These are phyloP conservation scores for Triops longicaudatus DNA, from an alignment of 1,140 invertebrate species.

Conservation along the genomic window DNA sequence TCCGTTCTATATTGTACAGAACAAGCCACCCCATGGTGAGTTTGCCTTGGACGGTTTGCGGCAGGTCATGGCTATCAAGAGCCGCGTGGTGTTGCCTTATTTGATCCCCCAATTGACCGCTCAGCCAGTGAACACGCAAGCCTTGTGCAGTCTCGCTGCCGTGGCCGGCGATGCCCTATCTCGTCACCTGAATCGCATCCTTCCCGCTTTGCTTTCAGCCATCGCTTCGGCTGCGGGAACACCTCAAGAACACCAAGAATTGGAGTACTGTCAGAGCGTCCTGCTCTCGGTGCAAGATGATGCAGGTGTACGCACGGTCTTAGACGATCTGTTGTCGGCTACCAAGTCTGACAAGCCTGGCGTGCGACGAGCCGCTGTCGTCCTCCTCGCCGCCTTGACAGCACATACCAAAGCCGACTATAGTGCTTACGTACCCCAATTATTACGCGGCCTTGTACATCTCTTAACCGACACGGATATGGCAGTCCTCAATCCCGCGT, in stretches of 20 bases:
- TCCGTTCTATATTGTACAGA: slow-evolving; percentile 41
- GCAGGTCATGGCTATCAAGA: slow-evolving; percentile 95
- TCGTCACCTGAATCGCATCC: slow-evolving; percentile 78
- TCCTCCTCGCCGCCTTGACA: slow-evolving; percentile 82
- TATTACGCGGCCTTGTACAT: slow-evolving; percentile 76
- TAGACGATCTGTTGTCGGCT: slow-evolving; percentile 81
- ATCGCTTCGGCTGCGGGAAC: slow-evolving; percentile 59
- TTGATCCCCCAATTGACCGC: slow-evolving; percentile 87
- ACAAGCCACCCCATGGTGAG: slow-evolving; percentile 67
- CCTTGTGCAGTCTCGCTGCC: slow-evolving; percentile 80
- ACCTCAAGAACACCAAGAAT: slow-evolving; percentile 55
- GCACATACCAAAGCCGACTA: slow-evolving; percentile 78
- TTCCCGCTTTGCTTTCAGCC: slow-evolving; percentile 78
- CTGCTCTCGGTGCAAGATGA: slow-evolving; percentile 83
- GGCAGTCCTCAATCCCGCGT: slow-evolving; percentile 71
- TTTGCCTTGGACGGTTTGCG: slow-evolving; percentile 85
- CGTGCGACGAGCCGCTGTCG: slow-evolving; percentile 65
- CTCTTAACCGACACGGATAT: slow-evolving; percentile 72
- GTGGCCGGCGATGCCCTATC: slow-evolving; percentile 89
- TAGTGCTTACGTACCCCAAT: slow-evolving; percentile 72
- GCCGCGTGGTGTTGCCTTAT: slow-evolving; percentile 87
- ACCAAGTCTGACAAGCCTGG: slow-evolving; percentile 52
- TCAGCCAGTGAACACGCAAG: slow-evolving; percentile 77
- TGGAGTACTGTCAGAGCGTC: slow-evolving; percentile 65
- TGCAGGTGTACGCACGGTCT: slow-evolving; percentile 72